These are phyloP conservation scores for Macrostomum cliftonense DNA, from an alignment of 2,888 invertebrate genomes.

Conservation along the genomic window DNA sequence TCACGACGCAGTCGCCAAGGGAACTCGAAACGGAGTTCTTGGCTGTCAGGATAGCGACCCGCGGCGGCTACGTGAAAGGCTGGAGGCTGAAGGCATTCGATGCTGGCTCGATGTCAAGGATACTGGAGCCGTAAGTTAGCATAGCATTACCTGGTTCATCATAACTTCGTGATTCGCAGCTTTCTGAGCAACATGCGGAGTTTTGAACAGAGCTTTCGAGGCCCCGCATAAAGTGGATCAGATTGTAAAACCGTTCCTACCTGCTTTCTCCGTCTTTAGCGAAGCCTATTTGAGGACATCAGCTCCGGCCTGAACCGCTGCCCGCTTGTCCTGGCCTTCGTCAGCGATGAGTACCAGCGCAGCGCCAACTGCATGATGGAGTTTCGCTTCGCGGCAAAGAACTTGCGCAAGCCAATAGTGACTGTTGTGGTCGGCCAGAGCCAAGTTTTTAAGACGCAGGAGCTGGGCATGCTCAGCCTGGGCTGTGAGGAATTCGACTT, in stretches of 20 bases:
- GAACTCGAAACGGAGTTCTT: conserved; percentile 19
- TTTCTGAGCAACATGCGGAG: no score
- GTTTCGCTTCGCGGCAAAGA: conserved; percentile 25
- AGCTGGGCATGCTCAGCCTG: neutral
- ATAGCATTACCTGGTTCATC: no score
- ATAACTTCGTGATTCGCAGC: no score
- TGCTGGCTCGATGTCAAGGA: neutral
- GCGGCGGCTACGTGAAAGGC: conserved; percentile 21
- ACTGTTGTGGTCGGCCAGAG: conserved; percentile 22
- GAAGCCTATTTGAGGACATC: conserved; percentile 27
- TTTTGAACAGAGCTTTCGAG: no score
- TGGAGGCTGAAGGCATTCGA: conserved; percentile 9
- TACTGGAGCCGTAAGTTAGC: neutral
- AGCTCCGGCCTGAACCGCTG: conserved; percentile 23
- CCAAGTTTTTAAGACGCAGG: neutral
- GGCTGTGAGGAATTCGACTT: no score
- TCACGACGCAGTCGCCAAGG: conserved; percentile 19
- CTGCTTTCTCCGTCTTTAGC: conserved; percentile 13
- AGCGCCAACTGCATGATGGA: conserved; percentile 24
- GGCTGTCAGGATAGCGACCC: conserved; percentile 26
- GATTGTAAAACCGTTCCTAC: neutral
- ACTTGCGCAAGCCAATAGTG: conserved; percentile 23
- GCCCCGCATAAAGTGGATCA: no score
- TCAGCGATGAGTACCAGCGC: conserved; percentile 25
- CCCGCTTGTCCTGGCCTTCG: conserved; percentile 23